Conservation (phyloP, 1,140 invertebrate species). For the Pinna nobilis region DNA sequence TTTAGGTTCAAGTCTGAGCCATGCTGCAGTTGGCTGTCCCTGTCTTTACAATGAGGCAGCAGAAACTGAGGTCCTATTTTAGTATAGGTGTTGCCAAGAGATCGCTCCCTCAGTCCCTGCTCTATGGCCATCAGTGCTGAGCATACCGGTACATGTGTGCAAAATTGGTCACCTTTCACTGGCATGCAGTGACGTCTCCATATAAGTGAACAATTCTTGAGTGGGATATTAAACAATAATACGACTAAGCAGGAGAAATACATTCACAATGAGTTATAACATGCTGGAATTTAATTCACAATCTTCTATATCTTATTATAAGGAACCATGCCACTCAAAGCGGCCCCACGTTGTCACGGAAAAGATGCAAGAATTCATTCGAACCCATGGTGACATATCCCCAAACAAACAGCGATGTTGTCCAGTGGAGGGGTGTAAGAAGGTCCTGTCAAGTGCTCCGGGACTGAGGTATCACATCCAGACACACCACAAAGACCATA, state of each 20-base stretch:
- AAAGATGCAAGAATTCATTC: slow-evolving; percentile 64
- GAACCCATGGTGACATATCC: slow-evolving; percentile 46
- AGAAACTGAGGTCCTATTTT: too few relatives aligned
- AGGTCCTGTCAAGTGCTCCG: slow-evolving; percentile 63
- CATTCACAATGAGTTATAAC: too few relatives aligned
- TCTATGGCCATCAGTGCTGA: too few relatives aligned
- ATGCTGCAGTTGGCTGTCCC: too few relatives aligned
- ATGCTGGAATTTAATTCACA: background rate
- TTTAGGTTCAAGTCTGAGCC: too few relatives aligned
- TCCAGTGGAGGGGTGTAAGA: slow-evolving; percentile 58
- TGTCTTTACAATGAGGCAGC: too few relatives aligned
- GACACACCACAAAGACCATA: slow-evolving; percentile 48
- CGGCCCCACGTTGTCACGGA: slow-evolving; percentile 61
- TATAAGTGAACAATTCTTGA: too few relatives aligned
- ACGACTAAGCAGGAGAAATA: too few relatives aligned
- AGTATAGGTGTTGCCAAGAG: too few relatives aligned
- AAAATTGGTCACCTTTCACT: background rate
- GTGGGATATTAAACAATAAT: too few relatives aligned
- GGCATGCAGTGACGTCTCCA: background rate
- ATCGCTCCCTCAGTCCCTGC: too few relatives aligned
- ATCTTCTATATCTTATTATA: background rate
- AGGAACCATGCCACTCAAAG: slow-evolving; percentile 51
- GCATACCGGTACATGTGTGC: too few relatives aligned
- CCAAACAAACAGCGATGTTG: slow-evolving; percentile 58
- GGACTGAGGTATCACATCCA: slow-evolving; percentile 66